A percentile compares a stretch with the other conserved stretches of the same genome.
Evolutionary conservation across 2,797 vertebrate species (phyloP).

Genomic region (Simalia tracyae): DNA sequence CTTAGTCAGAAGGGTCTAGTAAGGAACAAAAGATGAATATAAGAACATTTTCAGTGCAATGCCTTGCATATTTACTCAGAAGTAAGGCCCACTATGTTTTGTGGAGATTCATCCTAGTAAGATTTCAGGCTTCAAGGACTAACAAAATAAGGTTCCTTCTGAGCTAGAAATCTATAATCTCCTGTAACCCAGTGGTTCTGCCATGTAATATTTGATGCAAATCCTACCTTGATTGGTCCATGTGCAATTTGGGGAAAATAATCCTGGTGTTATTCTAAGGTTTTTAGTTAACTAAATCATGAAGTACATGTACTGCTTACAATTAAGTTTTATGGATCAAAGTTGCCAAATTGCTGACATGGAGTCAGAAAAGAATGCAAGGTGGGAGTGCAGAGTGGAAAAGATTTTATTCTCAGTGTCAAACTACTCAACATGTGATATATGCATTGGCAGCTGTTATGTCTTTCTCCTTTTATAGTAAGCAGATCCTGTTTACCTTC

Average conservation of each 20-base stretch:
- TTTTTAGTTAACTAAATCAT: background rate
- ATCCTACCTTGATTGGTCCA: background rate
- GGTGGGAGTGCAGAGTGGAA: background rate
- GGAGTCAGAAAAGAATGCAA: background rate
- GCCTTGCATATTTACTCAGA: background rate
- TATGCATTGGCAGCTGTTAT: background rate
- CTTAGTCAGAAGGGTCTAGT: background rate
- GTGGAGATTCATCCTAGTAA: background rate
- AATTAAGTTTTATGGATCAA: background rate
- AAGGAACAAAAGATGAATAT: background rate
- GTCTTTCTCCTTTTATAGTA: background rate
- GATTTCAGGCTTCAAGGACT: background rate
- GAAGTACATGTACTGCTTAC: background rate
- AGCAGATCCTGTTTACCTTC: constrained; percentile 73
- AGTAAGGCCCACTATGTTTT: background rate
- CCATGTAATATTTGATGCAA: background rate
- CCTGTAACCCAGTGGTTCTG: background rate
- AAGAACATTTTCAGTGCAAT: background rate
- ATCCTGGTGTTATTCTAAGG: background rate
- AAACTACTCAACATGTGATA: background rate
- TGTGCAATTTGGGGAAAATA: background rate
- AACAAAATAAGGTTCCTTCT: background rate
- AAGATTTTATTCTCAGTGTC: background rate
- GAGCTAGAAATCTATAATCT: background rate
- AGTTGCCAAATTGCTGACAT: background rate